These are phyloP conservation scores for Vannuccia rotundouncinata DNA, from an alignment of 2,888 invertebrate genomes.

Conservation along the genomic window DNA sequence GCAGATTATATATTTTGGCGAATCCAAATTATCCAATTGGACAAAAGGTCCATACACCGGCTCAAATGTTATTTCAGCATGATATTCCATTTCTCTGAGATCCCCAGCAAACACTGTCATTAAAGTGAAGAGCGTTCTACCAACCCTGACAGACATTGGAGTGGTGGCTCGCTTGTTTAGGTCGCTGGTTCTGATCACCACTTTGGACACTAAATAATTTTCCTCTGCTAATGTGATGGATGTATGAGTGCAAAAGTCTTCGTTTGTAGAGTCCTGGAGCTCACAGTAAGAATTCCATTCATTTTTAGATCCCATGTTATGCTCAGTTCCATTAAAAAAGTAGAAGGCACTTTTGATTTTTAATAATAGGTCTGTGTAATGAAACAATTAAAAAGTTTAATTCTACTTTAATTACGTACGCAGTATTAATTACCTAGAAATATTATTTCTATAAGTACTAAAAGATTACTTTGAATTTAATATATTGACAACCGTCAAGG, in stretches of 20 bases:
- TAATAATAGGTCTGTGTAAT: too few species aligned
- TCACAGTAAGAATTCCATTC: neutral
- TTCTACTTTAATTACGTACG: too few species aligned
- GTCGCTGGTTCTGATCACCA: neutral
- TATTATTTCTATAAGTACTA: too few species aligned
- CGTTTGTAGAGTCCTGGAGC: neutral
- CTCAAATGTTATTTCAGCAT: neutral
- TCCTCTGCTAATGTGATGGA: neutral
- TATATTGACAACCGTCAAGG: too few species aligned
- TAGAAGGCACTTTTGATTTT: too few species aligned
- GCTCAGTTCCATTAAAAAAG: too few species aligned
- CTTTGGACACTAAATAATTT: neutral
- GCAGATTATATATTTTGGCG: neutral
- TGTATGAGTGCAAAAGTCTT: neutral
- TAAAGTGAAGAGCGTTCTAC: neutral
- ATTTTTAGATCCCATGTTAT: too few species aligned
- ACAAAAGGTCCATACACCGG: neutral
- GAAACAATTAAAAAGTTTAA: too few species aligned
- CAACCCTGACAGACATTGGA: neutral
- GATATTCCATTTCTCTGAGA: neutral
- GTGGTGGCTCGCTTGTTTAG: neutral
- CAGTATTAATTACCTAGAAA: too few species aligned
- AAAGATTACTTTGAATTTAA: too few species aligned
- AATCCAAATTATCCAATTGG: neutral
- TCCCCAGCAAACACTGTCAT: conserved; percentile 2